A percentile compares a stretch with the other conserved stretches of the same genome.
phyloP scores from a whole-genome alignment of 2,113 vertebrate species.

The Falcunculus frontatus region DNA sequence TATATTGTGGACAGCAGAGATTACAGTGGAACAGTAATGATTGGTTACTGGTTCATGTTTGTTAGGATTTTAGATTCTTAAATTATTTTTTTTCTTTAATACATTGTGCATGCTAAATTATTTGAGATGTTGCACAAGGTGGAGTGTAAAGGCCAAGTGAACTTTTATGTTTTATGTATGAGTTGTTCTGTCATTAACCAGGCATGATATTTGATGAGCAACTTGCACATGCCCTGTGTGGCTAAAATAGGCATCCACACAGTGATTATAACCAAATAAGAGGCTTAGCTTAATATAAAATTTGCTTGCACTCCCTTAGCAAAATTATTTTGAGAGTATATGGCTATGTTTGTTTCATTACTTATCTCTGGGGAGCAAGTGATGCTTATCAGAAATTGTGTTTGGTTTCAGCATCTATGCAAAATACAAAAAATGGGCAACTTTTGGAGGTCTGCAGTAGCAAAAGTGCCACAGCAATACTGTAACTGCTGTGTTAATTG shows the following conservation, averaged over 20 bases:
- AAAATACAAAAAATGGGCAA: neutral
- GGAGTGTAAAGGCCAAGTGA: neutral
- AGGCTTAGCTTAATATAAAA: neutral
- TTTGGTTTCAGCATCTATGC: neutral
- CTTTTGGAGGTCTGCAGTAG: neutral
- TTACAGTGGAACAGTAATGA: neutral
- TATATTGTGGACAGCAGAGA: neutral
- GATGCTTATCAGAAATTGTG: neutral
- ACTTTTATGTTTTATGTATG: neutral
- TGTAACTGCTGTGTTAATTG: neutral
- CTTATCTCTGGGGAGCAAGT: neutral
- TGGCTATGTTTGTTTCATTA: neutral
- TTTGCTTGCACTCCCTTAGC: neutral
- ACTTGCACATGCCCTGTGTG: neutral
- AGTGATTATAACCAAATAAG: neutral
- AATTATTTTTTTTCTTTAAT: neutral
- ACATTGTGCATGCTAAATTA: neutral
- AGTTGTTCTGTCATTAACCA: neutral
- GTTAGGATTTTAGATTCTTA: neutral
- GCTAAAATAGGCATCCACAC: neutral
- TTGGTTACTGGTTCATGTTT: neutral
- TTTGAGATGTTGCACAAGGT: neutral
- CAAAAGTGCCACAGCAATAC: neutral
- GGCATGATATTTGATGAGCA: neutral
- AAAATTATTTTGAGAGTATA: neutral